A percentile compares a stretch with the other conserved stretches of the same genome.
Evolutionary conservation across 2,113 vertebrate genomes (phyloP).

Genomic region (Furnarius figulus): DNA sequence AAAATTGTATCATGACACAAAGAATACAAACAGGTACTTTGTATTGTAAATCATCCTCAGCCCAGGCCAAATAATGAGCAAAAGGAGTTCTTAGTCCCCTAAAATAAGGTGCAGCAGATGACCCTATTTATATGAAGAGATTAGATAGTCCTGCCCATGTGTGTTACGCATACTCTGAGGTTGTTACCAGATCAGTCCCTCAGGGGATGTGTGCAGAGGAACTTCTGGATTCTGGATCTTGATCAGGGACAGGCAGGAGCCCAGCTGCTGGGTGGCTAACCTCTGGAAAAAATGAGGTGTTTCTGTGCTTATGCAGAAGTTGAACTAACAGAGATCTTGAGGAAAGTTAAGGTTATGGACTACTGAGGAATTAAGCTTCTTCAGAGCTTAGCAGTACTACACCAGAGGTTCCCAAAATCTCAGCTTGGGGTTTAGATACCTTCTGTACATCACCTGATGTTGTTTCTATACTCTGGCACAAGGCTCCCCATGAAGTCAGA

Average conservation of each 20-base stretch:
- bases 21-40: not conserved
- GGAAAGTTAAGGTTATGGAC: not conserved
- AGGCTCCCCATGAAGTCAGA: not conserved
- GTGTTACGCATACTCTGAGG: not conserved
- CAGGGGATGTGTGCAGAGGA: constrained; percentile 40
- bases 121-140: not conserved
- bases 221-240: constrained; percentile 54
- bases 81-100: not conserved
- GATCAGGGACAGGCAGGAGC: constrained; percentile 14
- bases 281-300: constrained; percentile 52
- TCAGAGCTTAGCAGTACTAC: not conserved
- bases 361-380: not conserved
- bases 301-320: not conserved
- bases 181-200: constrained; percentile 60
- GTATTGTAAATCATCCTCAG: not conserved
- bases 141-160: not conserved
- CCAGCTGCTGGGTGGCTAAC: constrained; percentile 45
- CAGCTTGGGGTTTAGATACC: not conserved
- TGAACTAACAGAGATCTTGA: not conserved
- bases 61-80: not conserved
- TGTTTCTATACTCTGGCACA: not conserved
- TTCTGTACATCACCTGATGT: not conserved
- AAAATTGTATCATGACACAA: not conserved
- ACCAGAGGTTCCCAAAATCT: not conserved
- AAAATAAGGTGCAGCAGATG: not conserved